Conservation (phyloP, 2,888 invertebrate genomes). For the Leptopilina myrica region DNA sequence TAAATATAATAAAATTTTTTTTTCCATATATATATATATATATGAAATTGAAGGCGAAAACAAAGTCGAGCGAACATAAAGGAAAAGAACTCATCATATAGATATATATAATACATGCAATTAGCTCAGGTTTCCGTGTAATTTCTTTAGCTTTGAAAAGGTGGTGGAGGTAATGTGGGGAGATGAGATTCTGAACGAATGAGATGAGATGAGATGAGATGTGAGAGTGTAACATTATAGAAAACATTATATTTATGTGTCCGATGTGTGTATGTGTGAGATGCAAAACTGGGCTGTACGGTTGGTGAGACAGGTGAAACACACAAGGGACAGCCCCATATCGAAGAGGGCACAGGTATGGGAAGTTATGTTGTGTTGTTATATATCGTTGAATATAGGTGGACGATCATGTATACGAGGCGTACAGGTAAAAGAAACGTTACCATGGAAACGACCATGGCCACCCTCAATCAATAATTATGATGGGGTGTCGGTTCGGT, state of each 20-base stretch:
- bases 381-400: constrained; percentile 2
- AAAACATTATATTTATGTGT: neutral
- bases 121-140: constrained; percentile 31
- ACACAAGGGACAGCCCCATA: constrained; percentile 3
- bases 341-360: constrained; percentile 11
- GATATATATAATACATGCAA: constrained; percentile 13
- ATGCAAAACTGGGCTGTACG: constrained; percentile 31
- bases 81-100: neutral
- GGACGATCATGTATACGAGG: constrained; percentile 54
- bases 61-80: neutral
- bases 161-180: neutral
- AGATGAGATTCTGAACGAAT: neutral
- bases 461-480: constrained; percentile 75
- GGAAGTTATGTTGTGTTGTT: neutral
- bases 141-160: constrained; percentile 24
- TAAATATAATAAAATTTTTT: no score
- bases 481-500: constrained; percentile 69
- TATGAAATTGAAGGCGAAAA: constrained; percentile 31
- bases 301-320: constrained; percentile 31
- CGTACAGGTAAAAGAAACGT: constrained; percentile 75
- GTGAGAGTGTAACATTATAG: constrained; percentile 6
- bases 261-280: neutral
- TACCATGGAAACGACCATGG: constrained; percentile 76
- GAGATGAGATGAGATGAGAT: neutral
- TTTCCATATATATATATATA: neutral